phyloP scores from a whole-genome alignment of 92 coral and sea anemone species.

The Porites lobata region DNA sequence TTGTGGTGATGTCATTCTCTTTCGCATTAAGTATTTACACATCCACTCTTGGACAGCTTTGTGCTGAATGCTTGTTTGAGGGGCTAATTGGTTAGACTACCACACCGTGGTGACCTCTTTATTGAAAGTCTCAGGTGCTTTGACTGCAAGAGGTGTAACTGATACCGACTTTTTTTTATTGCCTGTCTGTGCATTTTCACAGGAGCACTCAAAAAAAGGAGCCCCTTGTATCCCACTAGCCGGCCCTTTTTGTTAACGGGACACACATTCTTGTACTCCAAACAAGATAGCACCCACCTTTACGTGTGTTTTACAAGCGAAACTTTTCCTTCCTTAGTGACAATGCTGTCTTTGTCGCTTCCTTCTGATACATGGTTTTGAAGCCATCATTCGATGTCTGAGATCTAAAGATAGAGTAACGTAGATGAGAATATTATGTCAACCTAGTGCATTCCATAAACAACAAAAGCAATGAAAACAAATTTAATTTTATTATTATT shows the following conservation, averaged over 20 bases:
- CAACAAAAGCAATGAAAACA: not conserved
- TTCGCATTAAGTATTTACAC: not conserved
- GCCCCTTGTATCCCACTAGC: slow-evolving; percentile 11
- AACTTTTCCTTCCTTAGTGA: too few species aligned
- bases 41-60: slow-evolving; percentile 1
- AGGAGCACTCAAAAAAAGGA: not conserved
- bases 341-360: too few species aligned
- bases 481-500: not conserved
- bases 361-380: too few species aligned
- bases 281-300: not conserved
- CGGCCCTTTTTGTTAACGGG: not conserved
- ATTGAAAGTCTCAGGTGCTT: not conserved
- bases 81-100: not conserved
- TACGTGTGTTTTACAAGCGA: too few species aligned
- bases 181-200: too few species aligned
- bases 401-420: too few species aligned
- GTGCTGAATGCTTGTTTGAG: not conserved
- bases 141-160: too few species aligned
- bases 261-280: not conserved
- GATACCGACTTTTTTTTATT: too few species aligned
- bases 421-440: too few species aligned
- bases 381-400: too few species aligned
- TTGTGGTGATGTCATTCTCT: not conserved
- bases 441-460: too few species aligned
- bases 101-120: not conserved